phyloP scores from a whole-genome alignment of 2,797 vertebrate genomes.

The Cirrhinus molitorella region DNA sequence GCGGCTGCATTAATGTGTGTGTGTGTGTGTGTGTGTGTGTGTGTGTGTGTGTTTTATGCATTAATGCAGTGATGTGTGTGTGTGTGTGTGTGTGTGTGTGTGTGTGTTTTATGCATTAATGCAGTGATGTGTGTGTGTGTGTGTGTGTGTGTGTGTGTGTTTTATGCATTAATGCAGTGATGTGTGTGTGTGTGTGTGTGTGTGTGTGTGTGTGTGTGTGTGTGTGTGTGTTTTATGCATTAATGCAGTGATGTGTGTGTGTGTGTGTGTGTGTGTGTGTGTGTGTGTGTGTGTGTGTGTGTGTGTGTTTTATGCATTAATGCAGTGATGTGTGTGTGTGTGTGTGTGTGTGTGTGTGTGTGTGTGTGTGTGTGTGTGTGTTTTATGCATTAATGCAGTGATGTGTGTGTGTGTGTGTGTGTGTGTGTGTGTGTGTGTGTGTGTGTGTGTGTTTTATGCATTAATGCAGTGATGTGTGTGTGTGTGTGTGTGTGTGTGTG shows the following conservation, averaged over 20 bases:
- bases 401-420: background rate
- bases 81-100: background rate
- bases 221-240: no score
- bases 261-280: background rate
- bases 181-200: background rate
- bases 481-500: no score
- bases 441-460: background rate
- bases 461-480: background rate
- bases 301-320: conserved; percentile 12
- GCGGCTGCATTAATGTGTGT: background rate
- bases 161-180: no score
- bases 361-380: no score
- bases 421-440: no score
- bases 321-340: background rate
- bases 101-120: conserved; percentile 18
- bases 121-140: background rate
- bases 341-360: no score
- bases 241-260: background rate
- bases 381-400: no score
- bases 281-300: no score
- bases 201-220: background rate
- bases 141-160: background rate
- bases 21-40: conserved; percentile 8
- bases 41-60: background rate
- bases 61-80: conserved; percentile 16